These are phyloP conservation scores for Echinops telfairi DNA, from an alignment of 2,113 vertebrate species.

Conservation along the genomic window DNA sequence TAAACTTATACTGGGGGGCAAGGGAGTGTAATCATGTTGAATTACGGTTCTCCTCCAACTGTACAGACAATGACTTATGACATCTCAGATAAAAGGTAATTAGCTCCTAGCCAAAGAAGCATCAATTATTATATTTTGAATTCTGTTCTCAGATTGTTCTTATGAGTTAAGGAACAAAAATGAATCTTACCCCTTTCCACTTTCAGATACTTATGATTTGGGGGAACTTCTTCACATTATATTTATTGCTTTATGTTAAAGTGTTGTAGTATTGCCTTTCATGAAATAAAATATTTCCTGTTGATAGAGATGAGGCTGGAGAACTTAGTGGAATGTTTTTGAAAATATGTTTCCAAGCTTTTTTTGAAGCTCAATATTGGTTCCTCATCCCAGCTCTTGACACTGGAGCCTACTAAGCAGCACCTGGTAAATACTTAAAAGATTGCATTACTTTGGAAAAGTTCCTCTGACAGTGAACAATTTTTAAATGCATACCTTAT, in stretches of 20 bases:
- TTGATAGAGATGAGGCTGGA: not conserved
- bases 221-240: conserved; percentile 52
- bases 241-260: conserved; percentile 60
- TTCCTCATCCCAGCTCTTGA: conserved; percentile 79
- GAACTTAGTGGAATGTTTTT: not conserved
- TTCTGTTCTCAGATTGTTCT: conserved; percentile 75
- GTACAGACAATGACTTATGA: conserved; percentile 55
- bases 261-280: conserved; percentile 67
- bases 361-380: conserved; percentile 74
- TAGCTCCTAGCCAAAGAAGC: conserved; percentile 69
- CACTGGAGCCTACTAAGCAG: conserved; percentile 78
- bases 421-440: conserved; percentile 83
- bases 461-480: conserved; percentile 75
- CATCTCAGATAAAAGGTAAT: conserved; percentile 58
- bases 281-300: conserved; percentile 16
- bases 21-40: conserved; percentile 18
- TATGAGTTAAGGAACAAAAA: conserved; percentile 61
- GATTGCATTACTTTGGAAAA: conserved; percentile 76
- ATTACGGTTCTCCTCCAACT: conserved; percentile 50
- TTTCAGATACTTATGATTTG: conserved; percentile 60
- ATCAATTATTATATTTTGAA: conserved; percentile 69
- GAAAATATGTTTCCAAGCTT: conserved; percentile 35
- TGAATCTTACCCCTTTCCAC: conserved; percentile 56
- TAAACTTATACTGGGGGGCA: not conserved
- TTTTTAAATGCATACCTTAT: conserved; percentile 70